A percentile compares a stretch with the other conserved stretches of the same genome.
These are phyloP conservation scores for Conus betulinus DNA, from an alignment of 1,140 invertebrate genomes.

Conservation along the genomic window DNA sequence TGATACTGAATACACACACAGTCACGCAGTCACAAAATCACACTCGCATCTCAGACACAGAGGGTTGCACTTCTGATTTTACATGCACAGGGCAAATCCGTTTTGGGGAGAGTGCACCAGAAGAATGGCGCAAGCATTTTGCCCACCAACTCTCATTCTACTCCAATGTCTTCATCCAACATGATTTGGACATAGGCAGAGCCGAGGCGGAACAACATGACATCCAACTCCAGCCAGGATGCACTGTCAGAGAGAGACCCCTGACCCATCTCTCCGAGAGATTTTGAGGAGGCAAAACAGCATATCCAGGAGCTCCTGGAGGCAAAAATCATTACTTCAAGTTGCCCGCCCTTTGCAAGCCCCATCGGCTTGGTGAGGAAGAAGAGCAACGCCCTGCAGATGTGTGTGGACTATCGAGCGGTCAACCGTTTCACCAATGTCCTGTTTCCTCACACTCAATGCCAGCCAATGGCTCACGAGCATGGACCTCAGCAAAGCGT, in stretches of 20 bases:
- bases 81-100: too few species aligned
- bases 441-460: constrained; percentile 2
- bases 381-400: not conserved
- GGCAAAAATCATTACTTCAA: not conserved
- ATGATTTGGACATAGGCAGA: too few species aligned
- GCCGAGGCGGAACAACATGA: too few species aligned
- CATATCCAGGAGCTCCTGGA: not conserved
- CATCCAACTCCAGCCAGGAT: too few species aligned
- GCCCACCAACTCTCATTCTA: too few species aligned
- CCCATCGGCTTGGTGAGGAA: not conserved
- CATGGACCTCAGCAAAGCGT: constrained; percentile 9
- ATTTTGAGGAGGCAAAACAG: not conserved
- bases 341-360: not conserved
- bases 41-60: too few species aligned
- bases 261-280: not conserved
- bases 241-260: not conserved
- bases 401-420: not conserved
- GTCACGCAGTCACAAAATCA: too few species aligned
- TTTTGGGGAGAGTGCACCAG: too few species aligned
- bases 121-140: too few species aligned
- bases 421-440: not conserved
- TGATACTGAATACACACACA: too few species aligned
- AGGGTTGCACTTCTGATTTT: too few species aligned
- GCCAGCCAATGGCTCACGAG: not conserved
- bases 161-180: too few species aligned